Evolutionary conservation across 2,797 vertebrate genomes (phyloP), one percentile per base, ranked within the genome.

Genomic region (Mormyrus proboscirostris): DNA sequence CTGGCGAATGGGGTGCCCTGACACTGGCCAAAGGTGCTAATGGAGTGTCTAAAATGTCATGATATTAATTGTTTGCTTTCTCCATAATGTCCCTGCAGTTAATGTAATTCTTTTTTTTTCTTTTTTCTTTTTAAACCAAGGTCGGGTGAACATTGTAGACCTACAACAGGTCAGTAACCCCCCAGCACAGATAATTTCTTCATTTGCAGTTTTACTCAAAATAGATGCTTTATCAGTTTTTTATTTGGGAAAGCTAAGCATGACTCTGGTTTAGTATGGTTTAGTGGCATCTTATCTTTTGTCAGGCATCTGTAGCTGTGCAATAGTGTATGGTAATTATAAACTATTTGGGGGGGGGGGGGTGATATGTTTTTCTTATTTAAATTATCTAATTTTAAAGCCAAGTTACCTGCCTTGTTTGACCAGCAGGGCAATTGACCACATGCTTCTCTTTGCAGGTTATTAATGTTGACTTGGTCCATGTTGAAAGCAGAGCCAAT

Each of bases 91-190:
- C 57, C 47, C 25, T 19, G 0, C 10, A 29, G 16, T 22, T 65
- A 10, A 88, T 25, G 5, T 22, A 89, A 41, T 7, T 84, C 22
- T 38, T 0, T 0, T 90, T 89, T 2, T 88, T 84, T 79, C 90
- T 92, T 91, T 10, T 59, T 49, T 79, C 33, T 85, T 76, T 76
- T 79, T 79, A 5, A 16, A 22, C 84, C 59, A 91, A 99, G 98
- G 98, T 91, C 96, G 98, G 87, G 95, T 99, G 93, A 99, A 99
- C 93, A 96, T 98, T 91, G 98, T 99, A 93, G 97, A 99, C 88
- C 96, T 99, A 50, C 98, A 99, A 92, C 97, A 98, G 97, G 98
- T 99, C 93, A 92, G 93, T 93, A 84, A 7, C 41, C 44, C 22
- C n/a, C 82, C 47, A 44, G 4, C 47, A 49, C 3, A 50, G n/a